These are phyloP conservation scores for Capitulum mitella DNA, from an alignment of 2,888 invertebrate genomes.

Conservation along the genomic window DNA sequence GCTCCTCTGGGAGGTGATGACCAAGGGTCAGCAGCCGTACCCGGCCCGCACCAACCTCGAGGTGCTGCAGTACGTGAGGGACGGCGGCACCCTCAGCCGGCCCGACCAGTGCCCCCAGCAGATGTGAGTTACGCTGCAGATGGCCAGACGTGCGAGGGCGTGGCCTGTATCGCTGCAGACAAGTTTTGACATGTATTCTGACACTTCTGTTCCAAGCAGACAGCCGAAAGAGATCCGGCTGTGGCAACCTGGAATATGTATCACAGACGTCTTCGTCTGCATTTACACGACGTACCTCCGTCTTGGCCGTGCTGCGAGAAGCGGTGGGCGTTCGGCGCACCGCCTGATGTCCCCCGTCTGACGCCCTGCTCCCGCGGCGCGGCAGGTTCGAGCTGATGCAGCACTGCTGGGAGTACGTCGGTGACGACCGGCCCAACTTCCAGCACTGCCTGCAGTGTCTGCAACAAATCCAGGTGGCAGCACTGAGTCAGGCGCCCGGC, in stretches of 20 bases:
- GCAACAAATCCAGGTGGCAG: conserved; percentile 38
- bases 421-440: conserved; percentile 80
- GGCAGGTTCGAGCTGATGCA: conserved; percentile 75
- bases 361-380: no score
- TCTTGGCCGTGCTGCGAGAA: no score
- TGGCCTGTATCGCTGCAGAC: no score
- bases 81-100: conserved; percentile 70
- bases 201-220: no score
- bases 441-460: conserved; percentile 65
- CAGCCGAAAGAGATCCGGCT: no score
- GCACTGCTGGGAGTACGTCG: conserved; percentile 77
- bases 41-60: conserved; percentile 86
- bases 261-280: no score
- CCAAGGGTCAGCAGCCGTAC: conserved; percentile 93
- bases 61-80: conserved; percentile 79
- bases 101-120: conserved; percentile 74
- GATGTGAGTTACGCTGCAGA: conserved; percentile 45
- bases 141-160: no score
- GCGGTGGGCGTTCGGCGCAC: no score
- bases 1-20: conserved; percentile 93
- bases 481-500: background rate
- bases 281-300: no score
- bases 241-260: no score
- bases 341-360: no score
- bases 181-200: no score